Percentiles rank a stretch among this genome's conserved stretches.
Evolutionary conservation across 2,113 vertebrate genomes (phyloP).

Genomic region (Meleagris gallopavo): DNA sequence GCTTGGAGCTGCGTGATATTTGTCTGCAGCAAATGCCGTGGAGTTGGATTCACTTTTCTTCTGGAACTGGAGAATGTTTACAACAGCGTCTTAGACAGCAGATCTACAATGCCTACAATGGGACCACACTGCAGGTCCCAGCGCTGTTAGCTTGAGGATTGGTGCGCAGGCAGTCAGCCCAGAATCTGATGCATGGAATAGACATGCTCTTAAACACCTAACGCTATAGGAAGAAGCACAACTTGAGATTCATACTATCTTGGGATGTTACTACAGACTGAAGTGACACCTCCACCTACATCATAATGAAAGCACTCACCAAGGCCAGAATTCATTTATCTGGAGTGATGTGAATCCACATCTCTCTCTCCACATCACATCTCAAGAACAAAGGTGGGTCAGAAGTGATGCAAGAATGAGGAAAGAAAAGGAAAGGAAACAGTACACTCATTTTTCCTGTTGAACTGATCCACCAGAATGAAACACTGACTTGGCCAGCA

Average conservation of each 20-base stretch:
- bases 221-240: background rate
- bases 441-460: background rate
- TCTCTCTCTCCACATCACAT: background rate
- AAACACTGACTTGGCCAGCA: background rate
- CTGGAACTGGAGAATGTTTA: background rate
- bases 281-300: background rate
- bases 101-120: background rate
- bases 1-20: background rate
- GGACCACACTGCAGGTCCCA: background rate
- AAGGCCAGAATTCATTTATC: background rate
- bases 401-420: background rate
- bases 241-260: background rate
- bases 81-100: background rate
- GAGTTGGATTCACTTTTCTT: background rate
- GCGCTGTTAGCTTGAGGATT: background rate
- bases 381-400: background rate
- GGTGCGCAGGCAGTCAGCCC: background rate
- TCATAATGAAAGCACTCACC: background rate
- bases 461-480: background rate
- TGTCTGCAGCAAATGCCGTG: background rate
- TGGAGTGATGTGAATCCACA: background rate
- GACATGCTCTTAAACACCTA: background rate
- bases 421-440: background rate
- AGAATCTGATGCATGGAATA: accelerated
- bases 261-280: background rate